phyloP scores from a whole-genome alignment of 1,140 invertebrate genomes.

The Chrysomallon squamiferum region DNA sequence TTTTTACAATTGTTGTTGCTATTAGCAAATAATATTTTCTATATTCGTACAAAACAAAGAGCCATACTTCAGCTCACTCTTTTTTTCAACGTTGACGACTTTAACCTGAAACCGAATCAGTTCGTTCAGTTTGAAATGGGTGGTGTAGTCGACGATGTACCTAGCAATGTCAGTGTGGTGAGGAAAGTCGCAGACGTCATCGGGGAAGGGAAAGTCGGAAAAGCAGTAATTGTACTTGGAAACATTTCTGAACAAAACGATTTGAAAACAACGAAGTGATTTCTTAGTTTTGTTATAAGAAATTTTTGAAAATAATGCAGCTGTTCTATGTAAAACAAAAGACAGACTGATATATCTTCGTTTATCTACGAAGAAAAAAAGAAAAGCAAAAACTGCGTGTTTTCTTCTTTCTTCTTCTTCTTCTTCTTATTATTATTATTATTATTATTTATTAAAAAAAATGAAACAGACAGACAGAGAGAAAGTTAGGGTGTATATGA shows the following conservation, averaged over 20 bases:
- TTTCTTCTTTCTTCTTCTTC: too few relatives aligned
- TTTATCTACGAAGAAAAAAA: too few relatives aligned
- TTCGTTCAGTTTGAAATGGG: conserved; percentile 43
- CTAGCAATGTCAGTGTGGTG: conserved; percentile 56
- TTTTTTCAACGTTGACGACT: conserved; percentile 39
- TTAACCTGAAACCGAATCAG: conserved; percentile 42
- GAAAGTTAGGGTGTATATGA: neutral
- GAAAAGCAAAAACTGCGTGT: too few relatives aligned
- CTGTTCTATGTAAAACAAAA: too few relatives aligned
- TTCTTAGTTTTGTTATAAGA: too few relatives aligned
- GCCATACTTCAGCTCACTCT: conserved; percentile 26
- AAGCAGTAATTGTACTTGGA: conserved; percentile 62
- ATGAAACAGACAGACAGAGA: neutral
- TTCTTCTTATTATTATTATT: too few relatives aligned
- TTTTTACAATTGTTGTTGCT: too few relatives aligned
- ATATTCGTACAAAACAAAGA: neutral
- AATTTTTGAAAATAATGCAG: too few relatives aligned
- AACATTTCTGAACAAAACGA: conserved; percentile 57
- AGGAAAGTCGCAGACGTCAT: conserved; percentile 51
- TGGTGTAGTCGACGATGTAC: conserved; percentile 52
- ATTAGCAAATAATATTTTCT: too few relatives aligned
- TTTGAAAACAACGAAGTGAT: too few relatives aligned
- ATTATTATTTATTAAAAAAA: too few relatives aligned
- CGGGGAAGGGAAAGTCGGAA: conserved; percentile 58
- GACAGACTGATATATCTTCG: too few relatives aligned